Conservation (phyloP, 2,888 invertebrate genomes). For the Camponotus fellah region DNA sequence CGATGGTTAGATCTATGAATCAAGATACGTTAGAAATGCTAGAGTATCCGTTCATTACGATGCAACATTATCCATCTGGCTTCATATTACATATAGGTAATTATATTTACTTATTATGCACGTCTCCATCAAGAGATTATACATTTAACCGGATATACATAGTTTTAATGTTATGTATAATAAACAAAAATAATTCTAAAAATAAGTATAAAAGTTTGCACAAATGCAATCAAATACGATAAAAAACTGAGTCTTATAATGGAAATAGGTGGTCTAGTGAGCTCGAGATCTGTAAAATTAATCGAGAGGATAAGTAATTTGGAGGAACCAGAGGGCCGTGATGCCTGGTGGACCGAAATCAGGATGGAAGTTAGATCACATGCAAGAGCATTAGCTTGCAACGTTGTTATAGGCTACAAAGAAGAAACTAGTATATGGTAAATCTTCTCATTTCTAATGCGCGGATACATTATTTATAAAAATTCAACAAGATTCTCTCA, state of each 20-base stretch:
- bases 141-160: not conserved
- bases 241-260: not conserved
- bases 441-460: conserved; percentile 63
- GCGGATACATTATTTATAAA: not conserved
- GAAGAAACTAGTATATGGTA: conserved; percentile 97
- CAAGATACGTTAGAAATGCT: conserved; percentile 95
- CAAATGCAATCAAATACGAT: not conserved
- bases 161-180: not conserved
- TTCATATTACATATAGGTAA: conserved; percentile 95
- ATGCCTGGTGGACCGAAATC: conserved; percentile 99
- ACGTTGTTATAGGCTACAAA: conserved; percentile 97
- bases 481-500: not conserved
- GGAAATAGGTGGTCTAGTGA: conserved; percentile 92
- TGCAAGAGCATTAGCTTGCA: conserved; percentile 96
- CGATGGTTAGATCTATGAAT: conserved; percentile 90
- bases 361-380: conserved; percentile 98
- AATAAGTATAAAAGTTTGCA: conserved; percentile 38
- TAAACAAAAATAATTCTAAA: conserved; percentile 18
- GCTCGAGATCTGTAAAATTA: conserved; percentile 94
- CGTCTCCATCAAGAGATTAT: not conserved
- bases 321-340: conserved; percentile 96
- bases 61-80: conserved; percentile 95
- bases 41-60: conserved; percentile 98
- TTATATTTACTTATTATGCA: conserved; percentile 84
- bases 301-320: conserved; percentile 93